Evolutionary conservation across 2,888 invertebrate species (phyloP), one percentile per base, ranked within the genome.

Genomic region (Oscheius sp.): DNA sequence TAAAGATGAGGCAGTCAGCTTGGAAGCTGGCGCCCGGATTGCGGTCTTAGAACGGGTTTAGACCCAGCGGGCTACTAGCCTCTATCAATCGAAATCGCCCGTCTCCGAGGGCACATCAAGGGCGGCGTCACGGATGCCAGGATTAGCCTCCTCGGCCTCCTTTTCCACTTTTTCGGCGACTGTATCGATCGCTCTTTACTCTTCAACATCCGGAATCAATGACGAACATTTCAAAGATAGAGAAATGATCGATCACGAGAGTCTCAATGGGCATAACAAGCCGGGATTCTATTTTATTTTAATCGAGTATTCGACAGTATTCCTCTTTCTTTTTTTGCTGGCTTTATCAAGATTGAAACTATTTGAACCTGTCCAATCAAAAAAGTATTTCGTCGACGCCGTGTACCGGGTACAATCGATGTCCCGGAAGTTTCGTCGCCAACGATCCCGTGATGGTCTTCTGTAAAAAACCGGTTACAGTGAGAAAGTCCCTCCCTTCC

Each of bases 71-170:
- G n/a, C 59, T 5, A 29, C 61, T 25, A 43, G 61, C 61, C 43
- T 61, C 61, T 61, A 61, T 61, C 61, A 61, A 61, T 61, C 25
- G 61, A 43, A 43, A 61, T 55, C 55, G 49, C n/a, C 49, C 49
- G 21, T 49, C 55, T 25, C 55, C n/a, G 61, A 61, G 61, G 61
- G 45, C 61, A 61, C 45, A 61, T 61, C 43, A 43, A 61, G 61
- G 55, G 49, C 49, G 49, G 2, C n/a, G n/a, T n/a, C n/a, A n/a
- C 35, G 35, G 35, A 35, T 35, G 35, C 35, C 35, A 35, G 35
- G 35, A 35, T 35, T 35, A 35, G 35, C 35, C 35, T 35, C 35
- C 35, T 35, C 35, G 35, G 35, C 35, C 35, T 35, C 35, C 9
- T 35, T 35, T 6, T 6, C 35, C 35, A 9, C 35, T 35, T 35